These are phyloP conservation scores for Lepidochitona cinerea DNA, from an alignment of 2,888 invertebrate genomes.

Conservation along the genomic window DNA sequence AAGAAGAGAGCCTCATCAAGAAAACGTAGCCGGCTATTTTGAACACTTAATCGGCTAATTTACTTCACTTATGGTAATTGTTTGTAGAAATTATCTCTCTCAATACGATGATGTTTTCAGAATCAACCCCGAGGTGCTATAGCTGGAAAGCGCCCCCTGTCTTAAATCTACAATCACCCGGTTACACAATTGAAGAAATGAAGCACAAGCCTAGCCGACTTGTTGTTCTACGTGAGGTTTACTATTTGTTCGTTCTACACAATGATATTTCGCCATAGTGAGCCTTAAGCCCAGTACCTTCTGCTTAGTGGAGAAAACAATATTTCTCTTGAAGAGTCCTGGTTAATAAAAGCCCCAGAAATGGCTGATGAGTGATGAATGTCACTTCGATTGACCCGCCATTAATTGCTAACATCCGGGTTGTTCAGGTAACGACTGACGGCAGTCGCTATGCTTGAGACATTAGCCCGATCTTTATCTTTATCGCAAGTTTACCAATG, in stretches of 20 bases:
- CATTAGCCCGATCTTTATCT: too few relatives aligned
- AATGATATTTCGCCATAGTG: background rate
- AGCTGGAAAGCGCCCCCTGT: background rate
- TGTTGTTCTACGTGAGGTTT: background rate
- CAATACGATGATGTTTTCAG: background rate
- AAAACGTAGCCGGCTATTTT: background rate
- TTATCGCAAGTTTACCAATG: too few relatives aligned
- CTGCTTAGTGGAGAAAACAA: background rate
- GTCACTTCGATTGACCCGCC: background rate
- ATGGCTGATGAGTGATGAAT: background rate
- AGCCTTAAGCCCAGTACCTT: background rate
- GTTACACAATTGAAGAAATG: background rate
- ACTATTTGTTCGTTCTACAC: background rate
- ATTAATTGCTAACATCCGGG: constrained; percentile 3
- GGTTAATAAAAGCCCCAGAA: background rate
- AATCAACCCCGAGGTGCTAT: background rate
- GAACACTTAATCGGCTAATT: background rate
- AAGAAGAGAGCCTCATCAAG: background rate
- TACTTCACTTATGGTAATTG: constrained; percentile 1
- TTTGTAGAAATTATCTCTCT: constrained; percentile 1
- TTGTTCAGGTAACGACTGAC: background rate
- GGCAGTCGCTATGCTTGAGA: too few relatives aligned
- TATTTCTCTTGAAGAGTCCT: background rate
- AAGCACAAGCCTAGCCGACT: background rate
- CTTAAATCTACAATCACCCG: background rate